These are phyloP conservation scores for Nasonia longicornis DNA, from an alignment of 1,140 invertebrate genomes.

Conservation along the genomic window DNA sequence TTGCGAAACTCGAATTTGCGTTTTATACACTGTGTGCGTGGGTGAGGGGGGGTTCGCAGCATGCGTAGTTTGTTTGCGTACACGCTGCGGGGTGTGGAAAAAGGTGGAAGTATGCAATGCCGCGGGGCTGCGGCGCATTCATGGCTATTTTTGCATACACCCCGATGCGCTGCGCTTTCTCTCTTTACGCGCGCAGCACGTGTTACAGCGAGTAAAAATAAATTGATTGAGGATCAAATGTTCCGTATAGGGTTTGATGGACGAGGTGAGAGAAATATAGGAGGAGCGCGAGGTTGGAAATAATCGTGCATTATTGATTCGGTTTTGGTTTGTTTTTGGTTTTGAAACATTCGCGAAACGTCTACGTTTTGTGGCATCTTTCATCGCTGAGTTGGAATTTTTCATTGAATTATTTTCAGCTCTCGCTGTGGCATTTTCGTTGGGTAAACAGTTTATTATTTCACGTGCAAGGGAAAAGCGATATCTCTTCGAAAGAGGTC, in stretches of 20 bases:
- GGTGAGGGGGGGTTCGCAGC: background rate
- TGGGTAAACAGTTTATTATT: background rate
- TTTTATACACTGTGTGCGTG: conserved; percentile 1
- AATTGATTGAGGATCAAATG: background rate
- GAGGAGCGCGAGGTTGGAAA: background rate
- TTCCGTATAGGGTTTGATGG: no score
- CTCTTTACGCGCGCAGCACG: no score
- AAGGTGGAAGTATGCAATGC: background rate
- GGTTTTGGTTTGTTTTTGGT: background rate
- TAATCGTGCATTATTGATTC: background rate
- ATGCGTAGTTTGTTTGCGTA: background rate
- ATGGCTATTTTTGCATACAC: conserved; percentile 4
- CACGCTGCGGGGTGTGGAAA: background rate
- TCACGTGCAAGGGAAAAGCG: background rate
- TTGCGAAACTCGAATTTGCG: conserved; percentile 3
- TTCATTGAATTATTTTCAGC: background rate
- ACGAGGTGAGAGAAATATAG: background rate
- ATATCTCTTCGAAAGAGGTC: background rate
- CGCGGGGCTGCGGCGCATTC: background rate
- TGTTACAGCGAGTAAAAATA: background rate
- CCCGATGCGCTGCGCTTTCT: no score
- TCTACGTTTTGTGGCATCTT: background rate
- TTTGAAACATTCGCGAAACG: background rate
- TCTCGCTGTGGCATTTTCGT: background rate
- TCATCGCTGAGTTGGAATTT: background rate